Evolutionary conservation across 2,113 vertebrate genomes (phyloP), one percentile per base, ranked within the genome.

Genomic region (Salminus brasiliensis): DNA sequence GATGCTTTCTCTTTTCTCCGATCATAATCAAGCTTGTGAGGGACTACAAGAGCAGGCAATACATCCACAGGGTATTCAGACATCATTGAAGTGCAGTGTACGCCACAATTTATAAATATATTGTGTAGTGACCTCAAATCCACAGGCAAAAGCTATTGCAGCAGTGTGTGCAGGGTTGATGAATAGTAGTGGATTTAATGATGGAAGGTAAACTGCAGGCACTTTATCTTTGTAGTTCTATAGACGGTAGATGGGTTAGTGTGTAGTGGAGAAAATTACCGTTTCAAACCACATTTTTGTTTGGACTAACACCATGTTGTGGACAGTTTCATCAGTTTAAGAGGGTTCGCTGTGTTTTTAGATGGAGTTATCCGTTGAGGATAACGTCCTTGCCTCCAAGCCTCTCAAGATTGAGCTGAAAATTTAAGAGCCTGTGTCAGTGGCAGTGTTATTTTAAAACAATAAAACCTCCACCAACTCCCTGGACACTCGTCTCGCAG

Each of bases 11-110:
- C 53, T 1, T 21, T 49, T 72, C 72, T 63, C 69, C 41, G 34
- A 21, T 9, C 60, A 45, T 30, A 27, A 65, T 79, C 43, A 15
- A 29, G 32, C 43, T 87, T 81, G 80, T 84, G 81, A 57, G 6
- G 41, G 81, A 55, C 76, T 87, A 89, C 78, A 81, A 79, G 82
- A 85, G 88, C 65, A 53, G 29, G 60, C 79, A 36, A 2, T 43
- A 57, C 68, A 65, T 29, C 66, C 57, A 11, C 78, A 67, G 83
- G 81, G 73, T 30, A 21, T 15, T 74, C 63, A 74, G 25, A 30
- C 49, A 77, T 80, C 68, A 29, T 75, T 81, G 72, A 30, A 77
- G 53, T 25, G 59, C 60, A 3, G 0, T 15, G n/a, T 76, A 73
- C 53, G 0, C 76, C 43, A 32, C n/a, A n/a, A n/a, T n/a, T n/a